Conservation (phyloP, 2,113 vertebrate genomes). For the Gobius niger region DNA sequence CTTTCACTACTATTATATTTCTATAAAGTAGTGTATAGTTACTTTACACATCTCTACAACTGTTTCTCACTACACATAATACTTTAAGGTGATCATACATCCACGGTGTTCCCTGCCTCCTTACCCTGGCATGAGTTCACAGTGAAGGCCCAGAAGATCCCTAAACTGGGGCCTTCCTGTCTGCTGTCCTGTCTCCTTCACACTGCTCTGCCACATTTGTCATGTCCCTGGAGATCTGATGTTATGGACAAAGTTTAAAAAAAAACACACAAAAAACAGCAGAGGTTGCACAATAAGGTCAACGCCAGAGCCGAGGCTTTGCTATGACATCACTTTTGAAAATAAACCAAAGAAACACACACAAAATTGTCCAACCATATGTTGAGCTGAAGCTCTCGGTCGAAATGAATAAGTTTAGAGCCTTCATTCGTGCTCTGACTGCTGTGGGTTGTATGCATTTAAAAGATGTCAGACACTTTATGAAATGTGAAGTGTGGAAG, state of each 20-base stretch:
- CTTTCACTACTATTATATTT: no score
- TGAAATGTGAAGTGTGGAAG: not conserved
- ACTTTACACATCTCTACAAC: no score
- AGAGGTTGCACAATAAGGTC: constrained; percentile 46
- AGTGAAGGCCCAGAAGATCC: constrained; percentile 27
- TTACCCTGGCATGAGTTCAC: constrained; percentile 39
- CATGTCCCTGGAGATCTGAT: constrained; percentile 50
- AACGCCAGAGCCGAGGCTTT: constrained; percentile 44
- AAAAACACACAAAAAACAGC: constrained; percentile 21
- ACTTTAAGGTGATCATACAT: constrained; percentile 11
- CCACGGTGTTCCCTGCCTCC: constrained; percentile 26
- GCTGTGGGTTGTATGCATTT: not conserved
- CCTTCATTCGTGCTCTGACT: not conserved
- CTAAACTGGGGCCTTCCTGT: constrained; percentile 34
- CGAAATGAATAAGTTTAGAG: not conserved
- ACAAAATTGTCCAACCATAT: constrained; percentile 10
- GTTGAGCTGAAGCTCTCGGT: not conserved
- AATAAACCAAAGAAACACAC: constrained; percentile 22
- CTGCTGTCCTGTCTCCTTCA: constrained; percentile 39
- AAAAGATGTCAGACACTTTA: not conserved
- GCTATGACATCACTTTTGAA: constrained; percentile 50
- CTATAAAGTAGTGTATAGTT: no score
- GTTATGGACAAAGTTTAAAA: constrained; percentile 43
- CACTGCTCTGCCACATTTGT: constrained; percentile 56
- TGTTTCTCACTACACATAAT: no score